A percentile compares a stretch with the other conserved stretches of the same genome.
phyloP scores from a whole-genome alignment of 2,113 vertebrate genomes.

The Hyla sarda region DNA sequence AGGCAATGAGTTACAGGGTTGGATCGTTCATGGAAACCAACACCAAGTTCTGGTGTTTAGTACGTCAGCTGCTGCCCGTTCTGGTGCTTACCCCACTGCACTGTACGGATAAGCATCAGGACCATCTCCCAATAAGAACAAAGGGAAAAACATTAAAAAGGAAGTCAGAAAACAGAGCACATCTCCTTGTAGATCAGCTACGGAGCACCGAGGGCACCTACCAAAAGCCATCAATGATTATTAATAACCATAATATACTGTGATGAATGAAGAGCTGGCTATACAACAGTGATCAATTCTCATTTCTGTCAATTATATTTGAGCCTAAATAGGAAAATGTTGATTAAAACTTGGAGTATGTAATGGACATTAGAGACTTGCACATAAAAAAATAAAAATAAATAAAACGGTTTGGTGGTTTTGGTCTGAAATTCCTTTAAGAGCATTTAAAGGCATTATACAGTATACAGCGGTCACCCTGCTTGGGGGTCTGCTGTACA shows the following conservation, averaged over 20 bases:
- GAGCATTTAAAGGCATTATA: too few species aligned
- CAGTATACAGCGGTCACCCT: too few species aligned
- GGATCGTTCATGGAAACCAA: conserved; percentile 75
- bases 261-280: background rate
- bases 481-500: too few species aligned
- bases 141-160: conserved; percentile 65
- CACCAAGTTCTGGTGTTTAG: conserved; percentile 56
- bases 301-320: background rate
- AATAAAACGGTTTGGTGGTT: background rate
- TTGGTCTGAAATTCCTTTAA: too few species aligned
- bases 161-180: conserved; percentile 62
- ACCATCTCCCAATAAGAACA: conserved; percentile 68
- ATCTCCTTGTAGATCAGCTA: conserved; percentile 63
- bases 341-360: background rate
- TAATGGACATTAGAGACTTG: background rate
- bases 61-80: conserved; percentile 76
- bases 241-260: too few species aligned
- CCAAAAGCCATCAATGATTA: background rate
- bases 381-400: background rate
- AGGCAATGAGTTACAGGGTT: conserved; percentile 92
- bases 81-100: conserved; percentile 73
- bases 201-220: background rate
- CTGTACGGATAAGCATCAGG: conserved; percentile 62
- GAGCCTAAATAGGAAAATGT: background rate
- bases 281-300: too few species aligned